Base-by-base conservation (phyloP, 2,113 vertebrate genomes). In the Microtus richardsoni region DNA sequence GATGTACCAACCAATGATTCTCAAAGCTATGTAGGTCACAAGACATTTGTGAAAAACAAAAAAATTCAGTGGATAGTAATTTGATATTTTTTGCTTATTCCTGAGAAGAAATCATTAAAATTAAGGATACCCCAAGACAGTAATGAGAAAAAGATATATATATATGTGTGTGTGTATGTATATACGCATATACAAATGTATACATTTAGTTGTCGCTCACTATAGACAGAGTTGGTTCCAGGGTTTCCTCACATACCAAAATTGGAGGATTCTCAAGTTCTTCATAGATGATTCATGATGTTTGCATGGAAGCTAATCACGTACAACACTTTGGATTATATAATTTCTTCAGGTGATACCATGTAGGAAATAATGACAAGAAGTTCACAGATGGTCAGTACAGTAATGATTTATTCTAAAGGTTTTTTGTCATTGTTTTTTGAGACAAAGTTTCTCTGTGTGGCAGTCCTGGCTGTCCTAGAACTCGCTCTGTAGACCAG, bases 81-180 rank as follows among this genome's bases (percentile, higher is more conserved):
- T 30, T 84, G 80, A 92, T 83, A 54, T 78, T 83, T 87, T 94
- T 68, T 93, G 41, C n/a, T 97, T 91, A 88, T 30, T 49, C 74
- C 80, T 88, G 62, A 91, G 78, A 96, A 95, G 62, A 97, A 95
- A 91, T 89, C 89, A 85, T 19, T 60, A 95, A 52, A 93, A 93
- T 91, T 91, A 96, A 96, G 86, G 82, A 86, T 62, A 79, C 36
- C 41, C n/a, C 41, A 62, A 95, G 49, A 85, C 70, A 93, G 94
- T 94, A 91, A 86, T 52, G 92, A 86, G 93, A 41, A 30, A 28
- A 68, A 92, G 28, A 96, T 68, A 89, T 24, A 28, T 36, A 41
- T 49, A 39, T 30, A 3, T 26, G 36, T 14, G 41, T 6, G 14
- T 54, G 16, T 52, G 49, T 49, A 49, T 49, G 49, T 11, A 54